Evolutionary conservation across 2,797 vertebrate genomes (phyloP).

Genomic region (Eutrigla gurnardus): DNA sequence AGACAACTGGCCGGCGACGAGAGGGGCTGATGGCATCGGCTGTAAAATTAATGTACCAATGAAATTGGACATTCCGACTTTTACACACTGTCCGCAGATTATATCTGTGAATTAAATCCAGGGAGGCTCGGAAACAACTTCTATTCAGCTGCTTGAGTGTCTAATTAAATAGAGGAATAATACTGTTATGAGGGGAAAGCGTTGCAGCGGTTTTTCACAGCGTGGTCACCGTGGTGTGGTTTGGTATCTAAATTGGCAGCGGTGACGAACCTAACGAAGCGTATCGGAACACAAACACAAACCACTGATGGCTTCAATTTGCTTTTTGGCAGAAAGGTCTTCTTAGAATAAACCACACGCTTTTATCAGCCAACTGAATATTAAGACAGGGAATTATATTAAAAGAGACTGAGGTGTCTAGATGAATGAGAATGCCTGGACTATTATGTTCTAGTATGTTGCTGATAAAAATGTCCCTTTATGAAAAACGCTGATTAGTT

Average conservation of each 20-base stretch:
- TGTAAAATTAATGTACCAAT: constrained; percentile 61
- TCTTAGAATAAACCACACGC: not conserved
- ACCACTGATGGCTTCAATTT: constrained; percentile 1
- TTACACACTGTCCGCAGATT: constrained; percentile 51
- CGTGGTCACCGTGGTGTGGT: constrained; percentile 1
- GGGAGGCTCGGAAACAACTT: constrained; percentile 30
- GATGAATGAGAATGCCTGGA: constrained; percentile 10
- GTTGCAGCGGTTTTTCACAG: not conserved
- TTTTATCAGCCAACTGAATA: constrained; percentile 14
- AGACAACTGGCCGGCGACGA: constrained; percentile 42
- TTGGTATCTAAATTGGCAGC: constrained; percentile 18
- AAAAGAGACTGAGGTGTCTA: not conserved
- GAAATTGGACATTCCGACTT: constrained; percentile 51
- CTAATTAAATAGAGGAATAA: constrained; percentile 33
- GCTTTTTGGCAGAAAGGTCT: not conserved
- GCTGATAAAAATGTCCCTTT: not conserved
- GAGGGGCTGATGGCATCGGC: constrained; percentile 36
- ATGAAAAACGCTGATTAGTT: not conserved
- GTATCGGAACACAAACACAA: constrained; percentile 4
- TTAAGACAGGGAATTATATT: not conserved
- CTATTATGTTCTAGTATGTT: constrained; percentile 20
- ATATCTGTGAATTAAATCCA: constrained; percentile 43
- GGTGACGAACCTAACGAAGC: constrained; percentile 11
- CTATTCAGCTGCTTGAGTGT: constrained; percentile 25
- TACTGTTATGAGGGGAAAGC: constrained; percentile 8